Conservation (phyloP, 1,140 invertebrate species). For the Calliphora vicina region DNA sequence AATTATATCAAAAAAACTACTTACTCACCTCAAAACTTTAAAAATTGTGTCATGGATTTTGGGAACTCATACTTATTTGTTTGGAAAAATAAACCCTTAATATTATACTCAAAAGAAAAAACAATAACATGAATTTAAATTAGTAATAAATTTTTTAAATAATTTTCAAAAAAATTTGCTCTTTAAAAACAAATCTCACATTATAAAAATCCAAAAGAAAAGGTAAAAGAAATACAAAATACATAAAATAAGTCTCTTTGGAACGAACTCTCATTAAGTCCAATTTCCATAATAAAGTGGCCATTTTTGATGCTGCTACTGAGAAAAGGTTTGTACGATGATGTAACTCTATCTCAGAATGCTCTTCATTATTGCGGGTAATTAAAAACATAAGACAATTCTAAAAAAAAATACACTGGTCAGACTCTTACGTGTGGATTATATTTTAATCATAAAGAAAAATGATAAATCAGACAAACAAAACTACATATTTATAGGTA, state of each 20-base stretch:
- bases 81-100: no score
- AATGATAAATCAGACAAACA: not conserved
- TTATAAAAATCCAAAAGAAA: not conserved
- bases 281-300: not conserved
- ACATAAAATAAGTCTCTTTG: not conserved
- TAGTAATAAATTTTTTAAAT: not conserved
- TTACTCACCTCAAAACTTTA: not conserved
- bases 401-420: not conserved
- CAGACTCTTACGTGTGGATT: slow-evolving; percentile 18
- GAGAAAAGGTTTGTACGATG: not conserved
- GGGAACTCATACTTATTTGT: no score
- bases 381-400: not conserved
- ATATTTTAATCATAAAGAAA: slow-evolving; percentile 29
- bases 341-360: not conserved
- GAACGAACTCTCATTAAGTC: not conserved
- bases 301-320: not conserved
- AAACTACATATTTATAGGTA: not conserved
- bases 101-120: no score
- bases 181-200: not conserved
- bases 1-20: no score
- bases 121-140: no score
- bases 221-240: not conserved
- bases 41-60: not conserved
- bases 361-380: not conserved
- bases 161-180: not conserved